Evolutionary conservation across 2,113 vertebrate species (phyloP), one percentile per base, ranked within the genome.

Genomic region (Ammodytes marinus): DNA sequence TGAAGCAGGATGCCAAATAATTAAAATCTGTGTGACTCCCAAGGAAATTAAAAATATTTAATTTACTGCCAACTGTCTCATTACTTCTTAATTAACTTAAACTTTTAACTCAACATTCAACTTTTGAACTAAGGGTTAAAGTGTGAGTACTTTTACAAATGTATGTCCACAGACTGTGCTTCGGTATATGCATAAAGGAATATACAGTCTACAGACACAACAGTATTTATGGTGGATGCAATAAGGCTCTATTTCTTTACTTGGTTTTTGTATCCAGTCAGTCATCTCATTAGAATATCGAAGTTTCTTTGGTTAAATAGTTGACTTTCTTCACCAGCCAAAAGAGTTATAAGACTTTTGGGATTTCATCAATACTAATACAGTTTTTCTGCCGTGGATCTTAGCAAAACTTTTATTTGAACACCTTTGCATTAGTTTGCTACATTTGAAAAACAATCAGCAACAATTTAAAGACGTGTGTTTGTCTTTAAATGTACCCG

Each of bases 1-100:
- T 17, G n/a, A 78, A 63, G 52, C 39, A 27, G 8, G 53, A 35
- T 58, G 53, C 75, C 66, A 86, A 67, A 79, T 61, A 75, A 39
- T 71, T 63, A 67, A 64, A 71, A 54, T 50, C n/a, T 9, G 9
- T 60, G 42, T 39, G 17, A 53, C 66, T 85, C 46, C 68, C 50
- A 17, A 53, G 40, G 45, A 65, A 54, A 78, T 69, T 65, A 65
- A 74, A 63, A 42, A 15, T 35, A 80, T 55, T 40, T 35, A 43
- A 17, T 69, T 77, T 65, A 65, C 43, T 39, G 37, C 49, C 40
- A 52, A 8, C 37, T 27, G 27, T 83, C 6, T 42, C 50, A 37
- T 67, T 57, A 57, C 61, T 72, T 77, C 19, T 77, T 27, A n/a
- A n/a, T n/a, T 27, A 27, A 27, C n/a, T 27, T 27, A 27, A 27